Evolutionary conservation across 1,140 invertebrate genomes (phyloP).

Genomic region (Drosophila pruinosa): DNA sequence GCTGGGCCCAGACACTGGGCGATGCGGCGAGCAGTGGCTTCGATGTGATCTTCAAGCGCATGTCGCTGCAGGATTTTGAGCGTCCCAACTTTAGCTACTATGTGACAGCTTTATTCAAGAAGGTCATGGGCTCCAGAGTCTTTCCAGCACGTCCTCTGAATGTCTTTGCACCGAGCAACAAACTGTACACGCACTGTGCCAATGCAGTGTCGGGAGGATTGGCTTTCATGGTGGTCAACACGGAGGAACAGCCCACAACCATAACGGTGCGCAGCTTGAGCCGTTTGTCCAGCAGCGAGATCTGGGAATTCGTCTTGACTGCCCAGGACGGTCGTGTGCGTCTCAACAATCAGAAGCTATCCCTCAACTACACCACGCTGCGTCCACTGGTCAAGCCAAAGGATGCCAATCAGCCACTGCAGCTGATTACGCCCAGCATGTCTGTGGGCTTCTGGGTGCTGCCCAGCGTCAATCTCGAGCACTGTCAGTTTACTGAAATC

Average conservation of each 20-base stretch:
- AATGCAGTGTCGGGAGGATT: conserved; percentile 71
- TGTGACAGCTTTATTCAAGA: conserved; percentile 73
- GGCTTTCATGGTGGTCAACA: conserved; percentile 79
- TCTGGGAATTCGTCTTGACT: conserved; percentile 73
- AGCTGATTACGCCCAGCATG: conserved; percentile 67
- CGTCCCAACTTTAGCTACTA: conserved; percentile 65
- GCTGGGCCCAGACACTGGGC: conserved; percentile 77
- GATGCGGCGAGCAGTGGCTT: conserved; percentile 78
- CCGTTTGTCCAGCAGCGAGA: conserved; percentile 58
- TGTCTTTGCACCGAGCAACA: conserved; percentile 58
- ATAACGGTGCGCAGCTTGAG: conserved; percentile 61
- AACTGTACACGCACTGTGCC: conserved; percentile 77
- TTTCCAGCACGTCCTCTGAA: conserved; percentile 70
- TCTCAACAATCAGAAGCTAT: conserved; percentile 61
- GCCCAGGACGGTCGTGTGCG: conserved; percentile 46
- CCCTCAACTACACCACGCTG: conserved; percentile 62
- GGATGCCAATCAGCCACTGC: conserved; percentile 46
- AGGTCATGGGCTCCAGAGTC: conserved; percentile 77
- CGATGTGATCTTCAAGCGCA: conserved; percentile 71
- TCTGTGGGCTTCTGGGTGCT: conserved; percentile 79
- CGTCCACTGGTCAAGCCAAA: conserved; percentile 58
- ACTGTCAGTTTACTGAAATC: conserved; percentile 75
- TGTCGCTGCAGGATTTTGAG: conserved; percentile 60
- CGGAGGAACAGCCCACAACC: conserved; percentile 56
- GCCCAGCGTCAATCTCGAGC: conserved; percentile 68